Evolutionary conservation across 2,113 vertebrate species (phyloP), one percentile per base, ranked within the genome.

Genomic region (Promerops cafer): DNA sequence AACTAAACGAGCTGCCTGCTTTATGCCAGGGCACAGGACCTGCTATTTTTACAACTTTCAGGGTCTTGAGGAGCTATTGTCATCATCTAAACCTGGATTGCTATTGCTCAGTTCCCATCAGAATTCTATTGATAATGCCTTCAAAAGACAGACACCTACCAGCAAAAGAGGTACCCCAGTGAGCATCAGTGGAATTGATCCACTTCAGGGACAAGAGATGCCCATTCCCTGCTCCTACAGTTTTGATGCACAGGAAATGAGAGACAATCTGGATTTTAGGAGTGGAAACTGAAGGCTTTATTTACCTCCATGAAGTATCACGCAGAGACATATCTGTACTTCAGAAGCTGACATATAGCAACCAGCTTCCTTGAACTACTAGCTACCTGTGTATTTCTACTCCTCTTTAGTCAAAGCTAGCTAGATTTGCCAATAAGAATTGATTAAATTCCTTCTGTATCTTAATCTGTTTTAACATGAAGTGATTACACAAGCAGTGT

Each of bases 61-160:
- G 70, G 60, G 45, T 93, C 64, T 88, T 63, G 61, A 88, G 77
- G 54, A 87, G 56, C 64, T 78, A 90, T 94, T 92, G 78, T 50
- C 28, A 44, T 59, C 3, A 49, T 78, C 89, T 97, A 94, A 97
- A 95, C 71, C 44, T 94, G 83, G 27, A 69, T 79, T 86, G 54
- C 37, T 66, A 47, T 65, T 89, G 79, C 71, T 94, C 83, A 40
- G 2, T 74, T 93, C 69, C 94, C 56, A 85, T 92, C 93, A 94
- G 45, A 76, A 50, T 92, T 71, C 56, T 39, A 30, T 20, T 66
- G 44, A 72, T 68, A 94, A 95, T 24, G 65, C 33, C 81, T 79
- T 95, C 78, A 93, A 79, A 93, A 90, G 49, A 64, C 87, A 93
- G 61, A 92, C 49, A 44, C 16, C 77, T 85, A 16, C 28, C 66